Evolutionary conservation across 2,113 vertebrate species (phyloP).

Genomic region (Sialia sialis): DNA sequence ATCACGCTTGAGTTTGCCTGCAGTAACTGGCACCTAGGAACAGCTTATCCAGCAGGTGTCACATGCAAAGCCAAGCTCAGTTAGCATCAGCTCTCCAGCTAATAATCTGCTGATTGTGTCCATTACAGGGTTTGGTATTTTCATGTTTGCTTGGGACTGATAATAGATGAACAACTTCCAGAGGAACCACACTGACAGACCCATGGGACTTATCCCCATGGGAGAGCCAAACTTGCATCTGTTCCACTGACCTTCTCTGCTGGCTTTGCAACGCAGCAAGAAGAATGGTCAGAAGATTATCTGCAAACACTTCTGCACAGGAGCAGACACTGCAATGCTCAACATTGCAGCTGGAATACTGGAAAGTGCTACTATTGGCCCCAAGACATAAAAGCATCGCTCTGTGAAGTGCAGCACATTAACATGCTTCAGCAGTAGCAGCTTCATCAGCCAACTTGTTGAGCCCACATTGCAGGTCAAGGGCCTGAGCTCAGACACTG

Average conservation of each 20-base stretch:
- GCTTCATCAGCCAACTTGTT: background rate
- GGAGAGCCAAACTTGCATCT: background rate
- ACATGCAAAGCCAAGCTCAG: background rate
- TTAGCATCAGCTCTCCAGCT: background rate
- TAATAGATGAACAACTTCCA: background rate
- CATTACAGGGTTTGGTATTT: background rate
- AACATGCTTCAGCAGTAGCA: background rate
- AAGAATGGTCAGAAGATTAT: background rate
- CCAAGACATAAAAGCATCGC: background rate
- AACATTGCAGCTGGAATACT: rapidly evolving
- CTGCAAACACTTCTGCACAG: background rate
- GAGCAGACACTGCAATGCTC: background rate
- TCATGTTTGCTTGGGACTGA: background rate
- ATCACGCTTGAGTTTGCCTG: background rate
- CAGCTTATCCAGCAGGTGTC: background rate
- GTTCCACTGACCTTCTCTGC: background rate
- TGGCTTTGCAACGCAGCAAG: background rate
- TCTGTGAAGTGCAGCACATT: rapidly evolving
- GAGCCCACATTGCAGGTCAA: background rate
- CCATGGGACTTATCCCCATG: background rate
- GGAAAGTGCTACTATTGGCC: background rate
- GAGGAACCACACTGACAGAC: background rate
- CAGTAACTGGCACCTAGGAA: background rate
- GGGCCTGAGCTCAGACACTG: background rate
- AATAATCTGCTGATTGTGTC: background rate